Evolutionary conservation across 2,888 invertebrate species (phyloP), one percentile per base, ranked within the genome.

Genomic region (Netelia fuscicornis): DNA sequence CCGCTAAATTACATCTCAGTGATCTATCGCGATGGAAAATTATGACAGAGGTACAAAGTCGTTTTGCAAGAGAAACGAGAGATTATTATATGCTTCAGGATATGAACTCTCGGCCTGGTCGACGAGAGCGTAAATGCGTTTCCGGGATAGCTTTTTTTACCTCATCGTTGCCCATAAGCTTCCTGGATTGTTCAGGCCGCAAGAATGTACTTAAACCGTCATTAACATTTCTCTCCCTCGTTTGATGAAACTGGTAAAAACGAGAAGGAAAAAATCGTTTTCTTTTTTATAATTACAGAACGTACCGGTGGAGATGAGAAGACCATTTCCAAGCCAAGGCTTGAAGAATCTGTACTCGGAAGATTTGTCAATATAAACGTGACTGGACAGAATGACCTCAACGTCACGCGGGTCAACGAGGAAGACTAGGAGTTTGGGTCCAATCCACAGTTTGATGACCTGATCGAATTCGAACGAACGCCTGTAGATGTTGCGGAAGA

Each of bases 271-370:
- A 48, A 54, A 17, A 42, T n/a, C 11, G 17, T 37, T 54, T 1
- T 44, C 58, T 71, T 52, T 30, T 54, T 37, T 13, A 44, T 58
- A 44, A 56, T 52, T 64, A 13, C 10, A 37, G 76, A 54, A 92
- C 93, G 93, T 92, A 96, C 97, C 97, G 87, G 96, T 96, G 89
- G 97, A 97, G 90, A 97, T 97, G 42, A 97, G 95, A 9, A 97
- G 96, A 90, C 97, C 97, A 89, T 97, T 96, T 91, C 97, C 97
- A 82, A 97, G 95, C 97, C 97, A 97, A 0, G 97, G 97, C 91
- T 97, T 96, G 94, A 97, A 97, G 94, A 97, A 97, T 89, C 95
- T 95, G 94, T 97, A 97, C 91, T 97, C 97, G 11, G 95, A 94
- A 30, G 97, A 96, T 93, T 97, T 97, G 94, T 97, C 97, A 87